phyloP scores from a whole-genome alignment of 2,113 vertebrate species.

The Cromileptes altivelis region DNA sequence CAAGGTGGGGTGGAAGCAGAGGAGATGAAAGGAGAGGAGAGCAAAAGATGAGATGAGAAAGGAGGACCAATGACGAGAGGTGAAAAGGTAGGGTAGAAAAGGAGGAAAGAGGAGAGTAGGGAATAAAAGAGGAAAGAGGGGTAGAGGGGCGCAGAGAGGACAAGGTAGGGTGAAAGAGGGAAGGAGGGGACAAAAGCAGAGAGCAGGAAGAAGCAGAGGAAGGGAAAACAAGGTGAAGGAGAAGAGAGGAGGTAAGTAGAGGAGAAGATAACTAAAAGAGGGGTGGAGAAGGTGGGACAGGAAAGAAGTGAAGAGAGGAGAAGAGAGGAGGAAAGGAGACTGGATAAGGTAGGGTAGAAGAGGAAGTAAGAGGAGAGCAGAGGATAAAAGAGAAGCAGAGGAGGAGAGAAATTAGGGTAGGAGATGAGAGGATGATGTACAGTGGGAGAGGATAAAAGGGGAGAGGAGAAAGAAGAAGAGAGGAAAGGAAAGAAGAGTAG shows the following conservation, averaged over 20 bases:
- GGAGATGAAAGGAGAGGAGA: too few relatives aligned
- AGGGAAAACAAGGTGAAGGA: not conserved
- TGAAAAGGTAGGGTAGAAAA: too few relatives aligned
- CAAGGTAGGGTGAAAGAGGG: too few relatives aligned
- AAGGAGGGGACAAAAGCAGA: too few relatives aligned
- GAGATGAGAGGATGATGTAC: not conserved
- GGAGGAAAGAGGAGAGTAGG: too few relatives aligned
- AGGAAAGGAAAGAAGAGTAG: not conserved
- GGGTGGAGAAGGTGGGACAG: not conserved
- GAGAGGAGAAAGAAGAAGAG: not conserved
- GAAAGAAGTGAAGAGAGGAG: not conserved
- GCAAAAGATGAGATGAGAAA: too few relatives aligned
- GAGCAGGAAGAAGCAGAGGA: too few relatives aligned
- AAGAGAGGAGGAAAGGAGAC: not conserved
- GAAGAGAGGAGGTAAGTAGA: not conserved
- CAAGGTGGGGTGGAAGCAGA: too few relatives aligned
- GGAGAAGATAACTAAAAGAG: not conserved
- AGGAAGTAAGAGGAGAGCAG: not conserved
- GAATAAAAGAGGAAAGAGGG: too few relatives aligned
- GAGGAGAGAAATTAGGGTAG: not conserved
- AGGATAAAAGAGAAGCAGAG: too few relatives aligned
- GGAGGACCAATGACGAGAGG: too few relatives aligned
- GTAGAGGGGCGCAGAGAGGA: too few relatives aligned
- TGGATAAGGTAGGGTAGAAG: not conserved
- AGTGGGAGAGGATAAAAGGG: not conserved